These are phyloP conservation scores for Cochlearius cochlearius DNA, from an alignment of 2,113 vertebrate species.

Conservation along the genomic window DNA sequence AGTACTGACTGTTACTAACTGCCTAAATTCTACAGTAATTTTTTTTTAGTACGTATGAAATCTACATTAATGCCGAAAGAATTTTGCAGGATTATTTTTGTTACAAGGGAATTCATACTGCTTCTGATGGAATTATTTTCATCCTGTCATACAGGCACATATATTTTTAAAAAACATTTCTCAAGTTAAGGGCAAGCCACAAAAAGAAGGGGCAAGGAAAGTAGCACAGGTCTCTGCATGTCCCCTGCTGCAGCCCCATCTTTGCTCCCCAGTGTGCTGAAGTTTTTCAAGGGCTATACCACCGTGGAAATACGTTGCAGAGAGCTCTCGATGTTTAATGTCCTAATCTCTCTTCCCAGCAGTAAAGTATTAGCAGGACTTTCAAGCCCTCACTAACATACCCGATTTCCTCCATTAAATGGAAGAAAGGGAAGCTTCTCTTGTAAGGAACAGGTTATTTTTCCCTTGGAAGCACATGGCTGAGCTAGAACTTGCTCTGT, in stretches of 20 bases:
- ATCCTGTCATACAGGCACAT: not conserved
- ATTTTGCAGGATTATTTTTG: not conserved
- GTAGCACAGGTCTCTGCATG: not conserved
- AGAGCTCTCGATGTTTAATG: not conserved
- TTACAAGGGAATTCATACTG: not conserved
- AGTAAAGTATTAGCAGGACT: not conserved
- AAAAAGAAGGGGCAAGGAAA: not conserved
- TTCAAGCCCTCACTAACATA: not conserved
- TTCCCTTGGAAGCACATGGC: not conserved
- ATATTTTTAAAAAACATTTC: not conserved
- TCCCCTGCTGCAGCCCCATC: not conserved
- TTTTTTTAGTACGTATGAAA: not conserved
- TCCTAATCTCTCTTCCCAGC: not conserved
- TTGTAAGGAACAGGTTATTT: not conserved
- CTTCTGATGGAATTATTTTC: not conserved
- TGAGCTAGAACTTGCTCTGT: not conserved
- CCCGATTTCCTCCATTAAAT: not conserved
- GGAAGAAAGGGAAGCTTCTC: not conserved
- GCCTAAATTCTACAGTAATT: not conserved
- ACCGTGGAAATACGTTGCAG: accelerated
- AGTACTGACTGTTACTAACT: not conserved
- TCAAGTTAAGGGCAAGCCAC: not conserved
- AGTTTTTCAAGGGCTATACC: not conserved
- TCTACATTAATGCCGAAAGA: not conserved
- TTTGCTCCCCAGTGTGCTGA: not conserved